Evolutionary conservation across 2,888 invertebrate genomes (phyloP), one percentile per base, ranked within the genome.

Genomic region (Himalopsyche japonica): DNA sequence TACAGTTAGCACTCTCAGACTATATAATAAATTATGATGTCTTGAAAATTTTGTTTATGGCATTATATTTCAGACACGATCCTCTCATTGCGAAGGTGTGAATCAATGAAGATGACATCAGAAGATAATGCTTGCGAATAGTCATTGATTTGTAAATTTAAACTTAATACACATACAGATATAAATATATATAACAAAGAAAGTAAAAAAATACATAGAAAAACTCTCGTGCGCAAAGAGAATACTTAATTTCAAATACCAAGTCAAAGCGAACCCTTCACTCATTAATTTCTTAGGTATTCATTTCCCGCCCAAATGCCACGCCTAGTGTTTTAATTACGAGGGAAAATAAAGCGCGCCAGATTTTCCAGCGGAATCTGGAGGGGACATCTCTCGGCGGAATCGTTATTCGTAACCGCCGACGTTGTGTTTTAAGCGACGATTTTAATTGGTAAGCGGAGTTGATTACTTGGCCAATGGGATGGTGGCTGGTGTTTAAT

Each of bases 361-460:
- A 84, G 80, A 85, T 82, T 86, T 82, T 82, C 76, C 47, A 82
- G 79, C 57, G 70, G 24, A 79, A 82, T 79, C 43, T 32, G 37
- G 30, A 77, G 34, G 79, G 77, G 80, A 20, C 32, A 37, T 37
- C 47, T 48, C 49, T 77, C 27, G 27, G 79, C 27, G 18, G 43
- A 70, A 15, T 70, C 70, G 70, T 70, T 70, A 70, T 70, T 70
- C 24, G 70, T 70, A 70, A 70, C n/a, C 12, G n/a, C 12, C 83
- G 47, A 77, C 78, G 70, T 30, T 27, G 27, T 84, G 84, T 84
- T 81, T 84, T 81, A 81, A 79, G 70, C 76, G 77, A 77, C 7
- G 24, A 78, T 82, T 82, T 85, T 86, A 86, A 86, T 86, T 86
- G 85, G 85, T 78, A 34, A 34, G 78, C 76, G 80, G 27, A 20